Percentiles rank a stretch among this genome's conserved stretches.
Evolutionary conservation across 1,140 invertebrate species (phyloP).

Genomic region (Papilio helenus): DNA sequence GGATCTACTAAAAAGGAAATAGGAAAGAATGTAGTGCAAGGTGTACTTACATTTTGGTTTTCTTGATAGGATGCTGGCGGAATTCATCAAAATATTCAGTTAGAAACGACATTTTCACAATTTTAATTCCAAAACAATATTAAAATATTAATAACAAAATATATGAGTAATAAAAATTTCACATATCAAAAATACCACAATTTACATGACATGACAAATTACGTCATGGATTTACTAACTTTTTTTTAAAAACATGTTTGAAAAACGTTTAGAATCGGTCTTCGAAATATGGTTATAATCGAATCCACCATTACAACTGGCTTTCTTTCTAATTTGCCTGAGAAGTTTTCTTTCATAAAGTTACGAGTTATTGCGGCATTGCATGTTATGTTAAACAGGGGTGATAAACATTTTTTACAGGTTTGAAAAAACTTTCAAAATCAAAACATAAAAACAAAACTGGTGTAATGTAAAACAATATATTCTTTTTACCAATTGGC

Average conservation of each 20-base stretch:
- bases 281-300: conserved; percentile 14
- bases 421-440: conserved; percentile 23
- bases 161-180: neutral
- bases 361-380: conserved; percentile 65
- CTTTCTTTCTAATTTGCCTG: conserved; percentile 47
- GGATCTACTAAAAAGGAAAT: too few relatives aligned
- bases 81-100: conserved; percentile 79
- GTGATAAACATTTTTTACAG: conserved; percentile 58
- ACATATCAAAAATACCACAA: conserved; percentile 1
- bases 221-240: neutral
- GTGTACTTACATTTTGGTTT: conserved; percentile 73
- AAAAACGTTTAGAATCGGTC: conserved; percentile 4
- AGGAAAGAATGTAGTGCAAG: neutral
- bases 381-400: conserved; percentile 60
- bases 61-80: conserved; percentile 69
- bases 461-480: too few relatives aligned
- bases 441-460: neutral
- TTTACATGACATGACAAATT: neutral
- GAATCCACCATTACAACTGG: conserved; percentile 49
- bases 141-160: neutral
- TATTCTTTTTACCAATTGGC: too few relatives aligned
- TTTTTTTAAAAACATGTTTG: neutral
- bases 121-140: neutral
- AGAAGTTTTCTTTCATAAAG: conserved; percentile 64
- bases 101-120: conserved; percentile 71